Base-by-base conservation (phyloP, 2,888 invertebrate genomes). In the Perdita meconis region DNA sequence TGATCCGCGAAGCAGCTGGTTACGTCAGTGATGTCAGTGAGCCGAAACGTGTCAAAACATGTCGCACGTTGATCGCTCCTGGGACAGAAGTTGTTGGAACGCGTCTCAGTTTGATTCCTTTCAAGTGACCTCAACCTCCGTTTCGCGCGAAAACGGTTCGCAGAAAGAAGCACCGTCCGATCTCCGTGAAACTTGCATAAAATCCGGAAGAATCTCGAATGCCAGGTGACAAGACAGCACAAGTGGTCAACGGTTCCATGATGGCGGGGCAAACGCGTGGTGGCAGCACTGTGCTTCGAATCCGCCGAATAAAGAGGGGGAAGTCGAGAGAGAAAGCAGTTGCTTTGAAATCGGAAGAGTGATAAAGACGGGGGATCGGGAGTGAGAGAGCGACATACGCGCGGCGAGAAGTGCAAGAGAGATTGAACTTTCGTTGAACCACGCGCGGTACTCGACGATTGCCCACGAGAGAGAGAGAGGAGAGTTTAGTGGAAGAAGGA, bases 281-380 rank as follows among this genome's bases (percentile, higher is more conserved):
- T 65, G 80, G 80, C 80, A 78, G 74, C 78, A 84, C 73, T 56
- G 79, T 34, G 56, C 53, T 30, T 42, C 36, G 24, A 22, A 24
- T n/a, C n/a, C n/a, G n/a, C 47, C 24, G 50, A 59, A 69, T 44
- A 30, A 60, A 22, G 30, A 2, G 51, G 53, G 40, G 22, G 36
- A 47, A 19, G 50, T 30, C 53, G 56, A 16, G 36, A 63, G 30
- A 36, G n/a, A 51, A 13, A 22, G n/a, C 61, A 30, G 40, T 34
- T 47, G 66, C 70, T 12, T 22, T 16, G 5, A 19, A 8, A 10
- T 24, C 22, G 30, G 36, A 13, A 55, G 76, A 30, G 71, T 6
- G 22, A 68, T 34, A 38, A 57, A 40, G 56, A 70, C 16, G 36
- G 57, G 38, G n/a, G 34, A 55, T 30, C 44, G 61, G 22, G 66